phyloP scores from a whole-genome alignment of 2,797 vertebrate species.

The Phoxinus dragarum region DNA sequence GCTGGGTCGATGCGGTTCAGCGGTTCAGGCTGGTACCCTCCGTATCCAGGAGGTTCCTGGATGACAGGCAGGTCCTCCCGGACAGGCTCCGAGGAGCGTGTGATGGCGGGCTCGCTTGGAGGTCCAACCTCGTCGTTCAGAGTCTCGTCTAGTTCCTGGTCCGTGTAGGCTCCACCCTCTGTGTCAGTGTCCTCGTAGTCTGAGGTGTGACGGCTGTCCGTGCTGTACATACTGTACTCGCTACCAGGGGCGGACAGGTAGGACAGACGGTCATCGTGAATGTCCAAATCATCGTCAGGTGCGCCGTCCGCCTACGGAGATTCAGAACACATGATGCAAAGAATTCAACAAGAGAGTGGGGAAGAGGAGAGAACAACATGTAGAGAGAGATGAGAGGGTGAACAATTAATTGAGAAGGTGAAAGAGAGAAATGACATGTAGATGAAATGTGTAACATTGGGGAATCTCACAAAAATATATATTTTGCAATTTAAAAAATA shows the following conservation, averaged over 20 bases:
- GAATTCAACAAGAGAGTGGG: neutral
- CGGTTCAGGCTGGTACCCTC: slow-evolving; percentile 83
- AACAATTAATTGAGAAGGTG: neutral
- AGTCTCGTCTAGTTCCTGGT: slow-evolving; percentile 99
- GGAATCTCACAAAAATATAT: neutral
- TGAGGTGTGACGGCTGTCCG: slow-evolving; percentile 98
- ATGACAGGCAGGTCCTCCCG: slow-evolving; percentile 93
- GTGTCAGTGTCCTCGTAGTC: slow-evolving; percentile 99
- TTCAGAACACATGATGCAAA: slow-evolving; percentile 51
- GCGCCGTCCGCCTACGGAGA: slow-evolving; percentile 88
- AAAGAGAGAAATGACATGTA: neutral
- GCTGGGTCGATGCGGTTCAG: slow-evolving; percentile 93
- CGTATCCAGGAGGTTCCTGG: slow-evolving; percentile 87
- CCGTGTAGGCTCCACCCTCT: slow-evolving; percentile 98
- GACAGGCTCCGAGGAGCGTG: slow-evolving; percentile 96
- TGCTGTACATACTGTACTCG: slow-evolving; percentile 99
- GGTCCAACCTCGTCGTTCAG: slow-evolving; percentile 95
- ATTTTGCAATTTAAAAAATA: neutral
- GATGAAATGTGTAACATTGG: neutral
- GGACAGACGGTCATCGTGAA: slow-evolving; percentile 98
- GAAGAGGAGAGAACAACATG: slow-evolving; percentile 16
- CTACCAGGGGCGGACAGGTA: slow-evolving; percentile 98
- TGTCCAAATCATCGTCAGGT: slow-evolving; percentile 94
- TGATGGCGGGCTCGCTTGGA: slow-evolving; percentile 94
- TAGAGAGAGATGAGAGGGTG: neutral